phyloP scores from a whole-genome alignment of 64 coral and sea anemone genomes.

The Exaiptasia diaphana region DNA sequence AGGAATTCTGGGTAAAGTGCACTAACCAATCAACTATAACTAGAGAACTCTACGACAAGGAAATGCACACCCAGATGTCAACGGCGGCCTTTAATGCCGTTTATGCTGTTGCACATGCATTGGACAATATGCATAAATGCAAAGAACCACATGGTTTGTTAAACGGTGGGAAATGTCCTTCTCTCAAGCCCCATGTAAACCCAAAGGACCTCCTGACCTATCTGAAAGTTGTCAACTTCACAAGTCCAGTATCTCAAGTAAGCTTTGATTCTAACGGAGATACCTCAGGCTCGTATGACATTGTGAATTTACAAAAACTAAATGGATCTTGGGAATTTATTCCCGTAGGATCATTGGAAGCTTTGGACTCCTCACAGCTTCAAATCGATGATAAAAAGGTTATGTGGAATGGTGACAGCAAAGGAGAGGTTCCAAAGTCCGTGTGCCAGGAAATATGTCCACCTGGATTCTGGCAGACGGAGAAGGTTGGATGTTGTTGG shows the following conservation, averaged over 20 bases:
- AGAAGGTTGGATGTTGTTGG: slow-evolving; percentile 68
- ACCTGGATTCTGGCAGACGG: slow-evolving; percentile 70
- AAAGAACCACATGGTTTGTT: slow-evolving; percentile 26
- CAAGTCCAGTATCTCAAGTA: slow-evolving; percentile 3
- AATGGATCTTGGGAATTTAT: slow-evolving; percentile 26
- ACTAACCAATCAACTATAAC: slow-evolving; percentile 18
- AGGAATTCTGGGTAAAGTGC: slow-evolving; percentile 57
- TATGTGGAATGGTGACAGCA: slow-evolving; percentile 30
- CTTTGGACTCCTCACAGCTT: not conserved
- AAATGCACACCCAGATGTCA: slow-evolving; percentile 45
- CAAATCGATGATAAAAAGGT: not conserved
- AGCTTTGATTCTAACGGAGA: slow-evolving; percentile 77
- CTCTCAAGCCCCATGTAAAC: slow-evolving; percentile 20
- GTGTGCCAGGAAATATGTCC: slow-evolving; percentile 64
- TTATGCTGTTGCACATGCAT: slow-evolving; percentile 79
- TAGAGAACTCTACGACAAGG: slow-evolving; percentile 20
- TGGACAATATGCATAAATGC: slow-evolving; percentile 67
- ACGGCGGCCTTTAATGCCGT: slow-evolving; percentile 72
- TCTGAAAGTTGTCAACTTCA: slow-evolving; percentile 50
- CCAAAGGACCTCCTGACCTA: slow-evolving; percentile 58
- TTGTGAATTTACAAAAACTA: slow-evolving; percentile 38
- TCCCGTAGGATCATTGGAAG: slow-evolving; percentile 67
- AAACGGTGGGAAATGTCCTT: slow-evolving; percentile 32
- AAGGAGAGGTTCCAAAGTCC: slow-evolving; percentile 42
- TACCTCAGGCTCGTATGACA: slow-evolving; percentile 51